Evolutionary conservation across 2,797 vertebrate species (phyloP).

Genomic region (Gallinago solitaria): DNA sequence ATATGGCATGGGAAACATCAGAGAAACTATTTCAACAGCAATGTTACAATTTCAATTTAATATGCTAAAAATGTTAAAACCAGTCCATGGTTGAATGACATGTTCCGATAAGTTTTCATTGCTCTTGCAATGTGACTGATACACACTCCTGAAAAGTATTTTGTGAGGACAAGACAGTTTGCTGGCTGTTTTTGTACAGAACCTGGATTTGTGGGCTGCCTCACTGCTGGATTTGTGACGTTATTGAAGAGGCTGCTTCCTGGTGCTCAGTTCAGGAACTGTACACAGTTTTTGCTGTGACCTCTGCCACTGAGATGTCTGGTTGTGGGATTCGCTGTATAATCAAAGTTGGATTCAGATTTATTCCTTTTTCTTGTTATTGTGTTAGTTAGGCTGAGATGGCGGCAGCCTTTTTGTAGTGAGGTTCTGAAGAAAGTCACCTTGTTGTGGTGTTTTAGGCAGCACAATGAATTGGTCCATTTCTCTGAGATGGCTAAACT

Average conservation of each 20-base stretch:
- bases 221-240: neutral
- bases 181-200: neutral
- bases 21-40: neutral
- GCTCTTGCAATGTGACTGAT: neutral
- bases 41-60: neutral
- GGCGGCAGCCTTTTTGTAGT: neutral
- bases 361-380: neutral
- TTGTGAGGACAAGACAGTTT: neutral
- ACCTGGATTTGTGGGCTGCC: neutral
- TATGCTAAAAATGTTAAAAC: neutral
- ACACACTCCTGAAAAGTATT: neutral
- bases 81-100: neutral
- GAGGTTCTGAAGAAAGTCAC: neutral
- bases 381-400: neutral
- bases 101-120: neutral
- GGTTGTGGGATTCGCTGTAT: neutral
- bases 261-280: neutral
- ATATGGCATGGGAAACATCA: neutral
- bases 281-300: neutral
- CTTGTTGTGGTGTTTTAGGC: fast-evolving
- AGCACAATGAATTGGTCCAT: neutral
- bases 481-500: neutral
- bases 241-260: neutral
- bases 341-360: neutral
- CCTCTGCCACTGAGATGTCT: neutral